Base-by-base conservation (phyloP, 2,113 vertebrate species). In the Raja brachyura region DNA sequence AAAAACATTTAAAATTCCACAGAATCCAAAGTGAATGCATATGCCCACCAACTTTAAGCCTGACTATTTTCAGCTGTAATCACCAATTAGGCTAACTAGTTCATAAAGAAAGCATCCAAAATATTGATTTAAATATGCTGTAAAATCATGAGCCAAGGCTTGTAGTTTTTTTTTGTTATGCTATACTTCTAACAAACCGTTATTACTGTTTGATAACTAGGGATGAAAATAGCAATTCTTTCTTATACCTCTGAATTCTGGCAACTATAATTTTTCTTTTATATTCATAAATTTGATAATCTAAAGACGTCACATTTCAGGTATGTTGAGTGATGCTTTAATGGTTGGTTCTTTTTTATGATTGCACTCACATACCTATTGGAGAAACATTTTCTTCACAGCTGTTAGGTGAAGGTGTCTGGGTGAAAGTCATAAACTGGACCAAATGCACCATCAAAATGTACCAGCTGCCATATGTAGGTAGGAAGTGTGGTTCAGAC, bases 101-200 rank as follows among this genome's bases (percentile, higher is more conserved):
- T 92, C 39, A 70, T 22, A 70, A 68, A 70, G 33, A n/a, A 92
- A 92, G 68, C 68, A 92, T 54, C 39, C 88, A 92, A 92, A 70
- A 73, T 92, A 74, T 92, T 92, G 90, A 92, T 92, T 92, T 39
- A 92, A 92, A 28, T 92, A 74, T 68, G 48, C 39, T 92, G 90
- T 73, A 74, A 92, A 92, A 73, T 73, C 90, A 92, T 90, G 68
- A 92, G 68, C 39, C 39, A 73, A 74, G 68, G 66, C 68, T 70
- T 92, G 33, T 92, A 92, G 90, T 73, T 54, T 20, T 92, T 54
- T 20, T 92, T 90, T 9, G 11, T 73, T 92, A 90, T 90, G 83
- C 70, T 92, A 54, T 39, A 73, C 20, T 92, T 33, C 9, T 16
- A 92, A 39, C 33, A 92, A 54, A 73, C 66, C 25, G 54, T 73